Evolutionary conservation across 2,113 vertebrate genomes (phyloP).

Genomic region (Rhea americana): DNA sequence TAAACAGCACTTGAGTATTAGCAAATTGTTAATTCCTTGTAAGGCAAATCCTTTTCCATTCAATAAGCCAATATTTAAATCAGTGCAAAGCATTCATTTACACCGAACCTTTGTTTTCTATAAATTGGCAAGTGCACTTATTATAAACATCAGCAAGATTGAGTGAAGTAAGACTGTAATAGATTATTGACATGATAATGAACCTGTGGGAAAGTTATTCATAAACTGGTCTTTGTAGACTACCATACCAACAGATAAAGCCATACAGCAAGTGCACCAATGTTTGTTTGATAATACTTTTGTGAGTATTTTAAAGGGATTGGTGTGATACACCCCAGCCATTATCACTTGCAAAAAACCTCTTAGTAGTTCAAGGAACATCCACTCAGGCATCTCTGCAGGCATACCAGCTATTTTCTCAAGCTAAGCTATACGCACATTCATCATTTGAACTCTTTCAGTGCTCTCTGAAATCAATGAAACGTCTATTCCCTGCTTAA

Average conservation of each 20-base stretch:
- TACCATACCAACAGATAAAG: not conserved
- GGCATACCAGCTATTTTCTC: not conserved
- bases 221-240: not conserved
- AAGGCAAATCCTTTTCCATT: not conserved
- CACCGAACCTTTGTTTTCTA: not conserved
- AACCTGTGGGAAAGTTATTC: not conserved
- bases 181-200: not conserved
- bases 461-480: fast-evolving
- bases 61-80: not conserved
- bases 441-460: fast-evolving
- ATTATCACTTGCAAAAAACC: not conserved
- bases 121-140: not conserved
- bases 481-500: not conserved
- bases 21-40: not conserved
- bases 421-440: not conserved
- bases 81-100: fast-evolving
- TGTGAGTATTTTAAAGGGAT: not conserved
- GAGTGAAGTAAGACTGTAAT: not conserved
- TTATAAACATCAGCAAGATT: fast-evolving
- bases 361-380: not conserved
- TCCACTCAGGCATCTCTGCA: not conserved
- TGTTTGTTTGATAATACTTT: not conserved
- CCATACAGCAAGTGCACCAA: not conserved
- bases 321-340: not conserved
- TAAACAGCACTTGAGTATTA: not conserved